These are phyloP conservation scores for Drosophila malerkotliana DNA, from an alignment of 1,140 invertebrate species.

Conservation along the genomic window DNA sequence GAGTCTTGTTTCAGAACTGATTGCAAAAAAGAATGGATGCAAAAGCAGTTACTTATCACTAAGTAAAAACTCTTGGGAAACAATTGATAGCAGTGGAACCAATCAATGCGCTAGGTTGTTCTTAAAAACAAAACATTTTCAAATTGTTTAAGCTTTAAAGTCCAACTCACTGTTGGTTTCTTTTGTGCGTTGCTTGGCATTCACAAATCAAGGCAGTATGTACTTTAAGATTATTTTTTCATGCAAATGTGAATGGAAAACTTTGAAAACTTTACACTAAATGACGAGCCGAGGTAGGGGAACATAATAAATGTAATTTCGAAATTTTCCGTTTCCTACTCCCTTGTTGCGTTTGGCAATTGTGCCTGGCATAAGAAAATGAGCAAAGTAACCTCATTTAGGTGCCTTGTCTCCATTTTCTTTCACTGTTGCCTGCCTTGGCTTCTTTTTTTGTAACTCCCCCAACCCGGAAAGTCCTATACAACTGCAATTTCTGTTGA, in stretches of 20 bases:
- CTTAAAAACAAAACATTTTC: too few relatives aligned
- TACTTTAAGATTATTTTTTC: conserved; percentile 26
- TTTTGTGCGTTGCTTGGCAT: not conserved
- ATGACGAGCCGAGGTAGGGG: conserved; percentile 31
- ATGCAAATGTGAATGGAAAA: conserved; percentile 23
- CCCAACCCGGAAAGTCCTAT: conserved; percentile 2
- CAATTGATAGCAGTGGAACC: not conserved
- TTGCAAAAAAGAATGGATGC: conserved; percentile 12
- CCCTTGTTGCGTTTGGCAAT: conserved; percentile 40
- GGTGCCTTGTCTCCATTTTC: conserved; percentile 10
- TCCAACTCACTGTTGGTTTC: conserved; percentile 30
- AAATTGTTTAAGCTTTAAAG: not conserved
- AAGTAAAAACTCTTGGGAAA: conserved; percentile 4
- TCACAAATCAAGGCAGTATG: conserved; percentile 26
- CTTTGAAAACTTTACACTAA: conserved; percentile 37
- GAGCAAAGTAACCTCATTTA: conserved; percentile 42
- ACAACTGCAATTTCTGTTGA: conserved; percentile 47
- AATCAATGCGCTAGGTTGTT: not conserved
- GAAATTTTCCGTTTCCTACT: conserved; percentile 38
- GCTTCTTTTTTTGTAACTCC: conserved; percentile 3
- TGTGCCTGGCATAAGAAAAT: conserved; percentile 58
- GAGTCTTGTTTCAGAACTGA: conserved; percentile 20
- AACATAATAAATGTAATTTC: conserved; percentile 70
- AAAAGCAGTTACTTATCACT: conserved; percentile 27
- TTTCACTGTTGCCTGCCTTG: not conserved